Evolutionary conservation across 2,113 vertebrate genomes (phyloP).

Genomic region (Mionectes macconnelli): DNA sequence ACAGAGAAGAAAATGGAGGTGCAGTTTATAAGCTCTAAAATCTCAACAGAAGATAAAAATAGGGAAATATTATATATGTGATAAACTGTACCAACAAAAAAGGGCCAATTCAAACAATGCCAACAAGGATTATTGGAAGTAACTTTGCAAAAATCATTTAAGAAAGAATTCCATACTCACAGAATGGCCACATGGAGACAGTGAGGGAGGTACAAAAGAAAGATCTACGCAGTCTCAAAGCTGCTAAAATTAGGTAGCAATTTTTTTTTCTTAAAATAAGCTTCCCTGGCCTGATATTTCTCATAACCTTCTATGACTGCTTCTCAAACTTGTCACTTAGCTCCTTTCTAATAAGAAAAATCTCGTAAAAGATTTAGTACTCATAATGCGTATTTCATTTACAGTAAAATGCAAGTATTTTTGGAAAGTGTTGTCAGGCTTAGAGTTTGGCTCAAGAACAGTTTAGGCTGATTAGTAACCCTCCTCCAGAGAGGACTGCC

Average conservation of each 20-base stretch:
- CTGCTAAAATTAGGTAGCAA: not conserved
- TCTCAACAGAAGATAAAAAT: not conserved
- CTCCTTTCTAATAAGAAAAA: not conserved
- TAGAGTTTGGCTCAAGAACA: not conserved
- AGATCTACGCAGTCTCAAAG: not conserved
- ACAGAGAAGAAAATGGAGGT: not conserved
- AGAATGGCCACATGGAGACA: not conserved
- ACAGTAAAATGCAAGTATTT: not conserved
- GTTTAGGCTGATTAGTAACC: not conserved
- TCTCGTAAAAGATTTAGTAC: not conserved
- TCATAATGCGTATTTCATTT: not conserved
- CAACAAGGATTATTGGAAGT: not conserved
- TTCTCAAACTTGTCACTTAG: not conserved
- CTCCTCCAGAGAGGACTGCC: not conserved
- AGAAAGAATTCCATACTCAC: not conserved
- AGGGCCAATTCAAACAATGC: not conserved
- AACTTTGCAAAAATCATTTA: not conserved
- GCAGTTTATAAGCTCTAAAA: not conserved
- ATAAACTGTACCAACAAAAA: not conserved
- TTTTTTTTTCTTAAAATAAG: not conserved
- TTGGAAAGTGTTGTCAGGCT: not conserved
- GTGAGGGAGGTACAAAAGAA: not conserved
- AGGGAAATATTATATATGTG: not conserved
- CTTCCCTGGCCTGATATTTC: not conserved
- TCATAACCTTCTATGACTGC: not conserved